Evolutionary conservation across 2,888 invertebrate species (phyloP).

Genomic region (Dasysyrphus albostriatus): DNA sequence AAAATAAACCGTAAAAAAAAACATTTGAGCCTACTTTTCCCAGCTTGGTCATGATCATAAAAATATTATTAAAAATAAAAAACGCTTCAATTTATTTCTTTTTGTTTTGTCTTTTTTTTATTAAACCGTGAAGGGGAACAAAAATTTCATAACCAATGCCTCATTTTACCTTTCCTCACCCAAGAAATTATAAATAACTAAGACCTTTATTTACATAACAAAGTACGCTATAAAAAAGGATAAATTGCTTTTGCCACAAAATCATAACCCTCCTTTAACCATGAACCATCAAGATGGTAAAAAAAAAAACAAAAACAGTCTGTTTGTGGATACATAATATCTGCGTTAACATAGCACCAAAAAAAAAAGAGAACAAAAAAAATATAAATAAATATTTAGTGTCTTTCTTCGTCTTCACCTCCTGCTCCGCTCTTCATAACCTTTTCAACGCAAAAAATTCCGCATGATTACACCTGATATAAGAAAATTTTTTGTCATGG

Average conservation of each 20-base stretch:
- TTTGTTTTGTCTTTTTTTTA: neutral
- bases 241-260: constrained; percentile 53
- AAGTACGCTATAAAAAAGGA: constrained; percentile 23
- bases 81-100: constrained; percentile 15
- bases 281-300: neutral
- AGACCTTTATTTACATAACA: constrained; percentile 34
- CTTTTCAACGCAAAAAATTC: constrained; percentile 58
- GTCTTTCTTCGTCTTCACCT: neutral
- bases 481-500: constrained; percentile 60
- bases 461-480: constrained; percentile 73
- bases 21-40: constrained; percentile 30
- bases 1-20: neutral
- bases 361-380: neutral
- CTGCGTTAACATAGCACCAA: constrained; percentile 39
- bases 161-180: constrained; percentile 41
- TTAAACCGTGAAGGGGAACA: neutral
- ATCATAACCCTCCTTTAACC: constrained; percentile 52
- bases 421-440: neutral
- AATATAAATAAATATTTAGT: constrained; percentile 23
- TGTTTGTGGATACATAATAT: constrained; percentile 25
- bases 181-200: constrained; percentile 46
- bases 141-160: constrained; percentile 46
- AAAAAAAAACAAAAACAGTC: constrained; percentile 27
- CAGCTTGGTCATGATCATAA: constrained; percentile 31
- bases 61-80: constrained; percentile 53